Conservation (phyloP, 2,888 invertebrate genomes). For the Mesopsocus fuscifrons region DNA sequence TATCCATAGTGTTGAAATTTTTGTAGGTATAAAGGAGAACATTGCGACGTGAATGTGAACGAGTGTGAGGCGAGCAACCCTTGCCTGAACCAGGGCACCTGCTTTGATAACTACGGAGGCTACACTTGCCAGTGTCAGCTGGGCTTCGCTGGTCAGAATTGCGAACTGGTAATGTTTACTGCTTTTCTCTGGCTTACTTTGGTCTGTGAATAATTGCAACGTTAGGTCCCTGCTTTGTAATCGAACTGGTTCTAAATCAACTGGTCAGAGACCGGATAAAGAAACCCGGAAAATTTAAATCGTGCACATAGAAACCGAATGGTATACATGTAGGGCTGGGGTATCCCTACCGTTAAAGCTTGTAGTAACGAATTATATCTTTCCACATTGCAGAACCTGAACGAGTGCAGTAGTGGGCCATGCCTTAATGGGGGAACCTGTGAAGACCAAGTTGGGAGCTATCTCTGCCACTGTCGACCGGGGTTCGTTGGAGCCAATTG, state of each 20-base stretch:
- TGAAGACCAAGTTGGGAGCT: slow-evolving; percentile 30
- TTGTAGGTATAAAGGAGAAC: slow-evolving; percentile 40
- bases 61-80: slow-evolving; percentile 51
- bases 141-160: slow-evolving; percentile 64
- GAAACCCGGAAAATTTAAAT: too few relatives aligned
- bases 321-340: too few relatives aligned
- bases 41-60: slow-evolving; percentile 61
- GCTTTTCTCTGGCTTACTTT: too few relatives aligned
- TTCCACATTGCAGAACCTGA: slow-evolving; percentile 18
- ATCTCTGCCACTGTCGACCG: slow-evolving; percentile 25
- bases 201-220: not conserved
- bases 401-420: slow-evolving; percentile 23
- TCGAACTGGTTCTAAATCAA: too few relatives aligned
- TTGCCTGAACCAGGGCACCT: slow-evolving; percentile 51
- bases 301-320: not conserved
- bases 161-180: slow-evolving; percentile 42
- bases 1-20: not conserved
- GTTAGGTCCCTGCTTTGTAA: too few relatives aligned
- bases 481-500: slow-evolving; percentile 50
- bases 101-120: slow-evolving; percentile 66
- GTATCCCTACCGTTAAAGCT: too few relatives aligned
- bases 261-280: too few relatives aligned
- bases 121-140: slow-evolving; percentile 58
- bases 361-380: too few relatives aligned
- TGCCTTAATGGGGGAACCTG: slow-evolving; percentile 37